Conservation (phyloP, 2,888 invertebrate genomes). For the Folsomia candida region DNA sequence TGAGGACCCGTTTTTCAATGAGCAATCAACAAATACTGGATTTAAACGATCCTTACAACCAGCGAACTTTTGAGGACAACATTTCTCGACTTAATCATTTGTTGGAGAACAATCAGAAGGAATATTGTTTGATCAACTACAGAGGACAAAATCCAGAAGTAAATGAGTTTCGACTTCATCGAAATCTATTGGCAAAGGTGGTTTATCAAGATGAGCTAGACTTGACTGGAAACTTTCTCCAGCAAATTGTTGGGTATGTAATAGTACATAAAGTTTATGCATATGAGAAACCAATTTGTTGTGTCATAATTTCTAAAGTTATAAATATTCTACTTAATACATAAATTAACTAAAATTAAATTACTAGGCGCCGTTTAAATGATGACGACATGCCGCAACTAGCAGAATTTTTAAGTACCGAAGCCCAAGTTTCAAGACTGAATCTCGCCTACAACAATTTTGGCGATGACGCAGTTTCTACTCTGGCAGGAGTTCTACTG, state of each 20-base stretch:
- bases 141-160: background rate
- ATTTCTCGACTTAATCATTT: background rate
- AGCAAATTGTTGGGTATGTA: slow-evolving; percentile 29
- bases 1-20: background rate
- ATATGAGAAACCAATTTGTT: too few species aligned
- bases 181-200: background rate
- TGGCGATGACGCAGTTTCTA: slow-evolving; percentile 35
- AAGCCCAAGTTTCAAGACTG: slow-evolving; percentile 32
- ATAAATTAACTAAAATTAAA: too few species aligned
- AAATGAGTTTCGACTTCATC: background rate
- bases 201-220: slow-evolving; percentile 22
- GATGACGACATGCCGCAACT: slow-evolving; percentile 39
- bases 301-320: too few species aligned
- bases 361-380: slow-evolving; percentile 35
- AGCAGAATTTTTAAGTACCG: slow-evolving; percentile 23
- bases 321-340: too few species aligned
- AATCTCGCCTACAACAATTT: slow-evolving; percentile 49
- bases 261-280: background rate
- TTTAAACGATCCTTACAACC: slow-evolving; percentile 11
- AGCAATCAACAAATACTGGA: slow-evolving; percentile 12
- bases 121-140: background rate
- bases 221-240: slow-evolving; percentile 35
- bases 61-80: background rate
- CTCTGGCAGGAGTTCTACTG: slow-evolving; percentile 33
- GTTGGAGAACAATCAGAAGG: slow-evolving; percentile 10